Evolutionary conservation across 2,888 invertebrate species (phyloP).

Genomic region (Metacarcinus magister): DNA sequence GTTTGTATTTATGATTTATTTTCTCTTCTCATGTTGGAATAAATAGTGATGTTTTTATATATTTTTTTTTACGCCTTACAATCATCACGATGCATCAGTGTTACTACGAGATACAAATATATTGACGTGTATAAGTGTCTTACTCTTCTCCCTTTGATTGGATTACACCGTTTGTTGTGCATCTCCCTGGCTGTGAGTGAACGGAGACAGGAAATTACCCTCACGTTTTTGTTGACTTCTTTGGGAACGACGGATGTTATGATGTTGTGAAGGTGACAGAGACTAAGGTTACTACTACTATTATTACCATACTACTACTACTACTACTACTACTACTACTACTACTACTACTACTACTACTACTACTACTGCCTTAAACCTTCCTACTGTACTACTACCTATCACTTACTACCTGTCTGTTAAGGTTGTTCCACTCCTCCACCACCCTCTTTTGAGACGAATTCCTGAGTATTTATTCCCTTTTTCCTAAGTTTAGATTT

Average conservation of each 20-base stretch:
- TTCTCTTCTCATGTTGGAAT: no score
- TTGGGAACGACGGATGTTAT: neutral
- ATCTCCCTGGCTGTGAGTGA: neutral
- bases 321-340: conserved; percentile 39
- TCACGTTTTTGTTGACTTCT: neutral
- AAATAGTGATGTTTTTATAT: no score
- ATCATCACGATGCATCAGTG: neutral
- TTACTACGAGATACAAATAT: neutral
- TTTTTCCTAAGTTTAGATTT: no score
- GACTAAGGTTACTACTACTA: neutral
- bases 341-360: conserved; percentile 39
- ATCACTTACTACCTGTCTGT: neutral
- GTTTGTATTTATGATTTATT: no score
- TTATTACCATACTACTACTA: neutral
- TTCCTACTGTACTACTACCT: neutral
- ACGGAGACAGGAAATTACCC: neutral
- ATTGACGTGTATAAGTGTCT: no score
- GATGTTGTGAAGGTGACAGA: neutral
- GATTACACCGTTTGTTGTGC: neutral
- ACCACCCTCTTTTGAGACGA: neutral
- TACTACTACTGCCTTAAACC: neutral
- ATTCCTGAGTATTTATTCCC: neutral
- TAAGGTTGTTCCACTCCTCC: neutral
- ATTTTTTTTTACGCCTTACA: no score
- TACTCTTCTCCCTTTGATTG: neutral